Base-by-base conservation (phyloP, 1,140 invertebrate species). In the Onthophagus taurus region DNA sequence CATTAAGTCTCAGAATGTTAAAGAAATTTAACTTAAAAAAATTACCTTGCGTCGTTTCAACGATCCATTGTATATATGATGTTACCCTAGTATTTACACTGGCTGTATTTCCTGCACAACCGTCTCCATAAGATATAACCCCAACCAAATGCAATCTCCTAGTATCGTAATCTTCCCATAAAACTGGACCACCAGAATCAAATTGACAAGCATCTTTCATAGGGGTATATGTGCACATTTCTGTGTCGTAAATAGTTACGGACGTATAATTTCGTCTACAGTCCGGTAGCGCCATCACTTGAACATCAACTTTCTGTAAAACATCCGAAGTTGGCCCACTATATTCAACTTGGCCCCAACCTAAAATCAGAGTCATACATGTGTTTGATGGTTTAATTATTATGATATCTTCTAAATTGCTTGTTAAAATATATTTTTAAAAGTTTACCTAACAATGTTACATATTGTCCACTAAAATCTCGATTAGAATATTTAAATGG, bases 181-280 rank as follows among this genome's bases (percentile, higher is more conserved):
- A 55, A 3, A 80, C 48, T 0, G 81, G 80, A 4, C 80, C 80
- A 12, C 82, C 82, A 19, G 78, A 81, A 57, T 86, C 81, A 42
- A 73, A 68, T 75, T 77, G 73, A 57, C 81, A 84, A 3, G 77
- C 65, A 55, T 83, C 81, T 51, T 76, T 78, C 31, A 70, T 70
- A 14, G 61, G 52, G 1, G 68, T 63, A 26, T 72, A 81, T 1
- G 80, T 84, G 58, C 85, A 89, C 19, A 87, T 67, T 60, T 84
- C 77, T 2, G 56, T 62, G 2, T 69, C 49, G 0, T 64, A 55
- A 2, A 75, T 69, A 11, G 66, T 26, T 0, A 50, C 48, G 1
- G 49, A 17, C 17, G 63, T 47, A 2, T 51, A 60, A 1, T 42
- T 23, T 20, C 48, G 42, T 14, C 49, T 45, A 57, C 81, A 85